Conservation (phyloP, 1,140 invertebrate species). For the Metaphire vulgaris region DNA sequence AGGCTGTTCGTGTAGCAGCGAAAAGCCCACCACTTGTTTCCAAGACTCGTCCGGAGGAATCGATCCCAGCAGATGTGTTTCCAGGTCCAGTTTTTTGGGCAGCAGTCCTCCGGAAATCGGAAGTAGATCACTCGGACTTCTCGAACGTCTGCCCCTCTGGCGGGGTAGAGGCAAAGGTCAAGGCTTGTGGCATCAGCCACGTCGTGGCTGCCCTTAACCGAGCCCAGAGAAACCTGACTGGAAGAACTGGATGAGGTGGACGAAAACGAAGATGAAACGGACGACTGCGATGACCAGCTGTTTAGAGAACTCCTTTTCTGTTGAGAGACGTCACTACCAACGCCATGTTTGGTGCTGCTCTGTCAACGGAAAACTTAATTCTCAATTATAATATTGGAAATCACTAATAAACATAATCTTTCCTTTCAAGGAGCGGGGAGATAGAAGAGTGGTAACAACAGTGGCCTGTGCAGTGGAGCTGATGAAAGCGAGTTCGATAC, state of each 20-base stretch:
- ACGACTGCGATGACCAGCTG: not conserved
- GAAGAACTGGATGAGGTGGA: not conserved
- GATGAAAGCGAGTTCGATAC: no score
- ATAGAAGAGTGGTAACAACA: no score
- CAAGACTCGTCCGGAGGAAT: conserved; percentile 64
- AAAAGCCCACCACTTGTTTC: conserved; percentile 86
- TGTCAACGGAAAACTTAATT: no score
- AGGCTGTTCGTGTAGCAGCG: conserved; percentile 85
- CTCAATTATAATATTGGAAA: no score
- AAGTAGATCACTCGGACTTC: conserved; percentile 13
- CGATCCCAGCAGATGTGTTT: not conserved
- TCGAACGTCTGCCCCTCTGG: conserved; percentile 1
- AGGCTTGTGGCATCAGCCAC: not conserved
- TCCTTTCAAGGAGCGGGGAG: no score
- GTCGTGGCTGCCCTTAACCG: not conserved
- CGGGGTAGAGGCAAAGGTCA: conserved; percentile 2
- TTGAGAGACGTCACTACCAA: no score
- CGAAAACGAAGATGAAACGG: not conserved
- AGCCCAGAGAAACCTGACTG: no score
- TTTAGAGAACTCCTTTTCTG: no score
- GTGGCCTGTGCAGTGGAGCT: no score
- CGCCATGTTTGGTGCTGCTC: no score
- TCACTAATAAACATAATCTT: no score
- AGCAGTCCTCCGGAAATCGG: conserved; percentile 17
- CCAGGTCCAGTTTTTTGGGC: conserved; percentile 7